Evolutionary conservation across 2,888 invertebrate genomes (phyloP).

Genomic region (Dione vanillae): DNA sequence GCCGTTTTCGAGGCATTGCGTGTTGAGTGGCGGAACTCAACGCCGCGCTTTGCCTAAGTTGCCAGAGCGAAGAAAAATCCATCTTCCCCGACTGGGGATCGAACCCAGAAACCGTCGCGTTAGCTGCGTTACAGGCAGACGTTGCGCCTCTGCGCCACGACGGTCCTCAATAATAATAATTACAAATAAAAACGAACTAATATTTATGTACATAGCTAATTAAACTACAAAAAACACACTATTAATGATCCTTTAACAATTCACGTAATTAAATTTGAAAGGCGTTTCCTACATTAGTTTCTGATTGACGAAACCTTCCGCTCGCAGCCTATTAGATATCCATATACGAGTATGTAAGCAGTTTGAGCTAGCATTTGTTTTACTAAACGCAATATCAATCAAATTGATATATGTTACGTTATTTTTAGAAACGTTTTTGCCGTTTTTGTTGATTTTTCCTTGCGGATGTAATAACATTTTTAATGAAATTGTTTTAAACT

Average conservation of each 20-base stretch:
- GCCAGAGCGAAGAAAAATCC: too few relatives aligned
- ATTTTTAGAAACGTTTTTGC: neutral
- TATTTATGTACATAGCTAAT: neutral
- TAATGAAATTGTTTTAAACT: too few relatives aligned
- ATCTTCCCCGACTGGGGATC: too few relatives aligned
- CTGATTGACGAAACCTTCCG: conserved; percentile 30
- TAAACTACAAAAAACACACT: neutral
- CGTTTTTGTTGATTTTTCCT: neutral
- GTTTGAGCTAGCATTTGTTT: neutral
- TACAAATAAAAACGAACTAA: too few relatives aligned
- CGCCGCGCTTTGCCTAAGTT: too few relatives aligned
- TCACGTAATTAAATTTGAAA: conserved; percentile 6
- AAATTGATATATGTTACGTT: neutral
- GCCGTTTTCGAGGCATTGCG: too few relatives aligned
- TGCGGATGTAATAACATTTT: neutral
- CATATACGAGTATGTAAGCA: neutral
- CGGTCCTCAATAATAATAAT: too few relatives aligned
- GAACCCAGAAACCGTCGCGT: too few relatives aligned
- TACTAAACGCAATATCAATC: neutral
- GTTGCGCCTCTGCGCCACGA: too few relatives aligned
- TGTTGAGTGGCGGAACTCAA: too few relatives aligned
- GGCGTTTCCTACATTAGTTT: conserved; percentile 13
- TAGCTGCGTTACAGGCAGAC: too few relatives aligned
- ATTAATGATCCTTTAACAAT: neutral
- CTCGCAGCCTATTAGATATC: conserved; percentile 1